These are phyloP conservation scores for Odontocerum albicorne DNA, from an alignment of 2,888 invertebrate genomes.

Conservation along the genomic window DNA sequence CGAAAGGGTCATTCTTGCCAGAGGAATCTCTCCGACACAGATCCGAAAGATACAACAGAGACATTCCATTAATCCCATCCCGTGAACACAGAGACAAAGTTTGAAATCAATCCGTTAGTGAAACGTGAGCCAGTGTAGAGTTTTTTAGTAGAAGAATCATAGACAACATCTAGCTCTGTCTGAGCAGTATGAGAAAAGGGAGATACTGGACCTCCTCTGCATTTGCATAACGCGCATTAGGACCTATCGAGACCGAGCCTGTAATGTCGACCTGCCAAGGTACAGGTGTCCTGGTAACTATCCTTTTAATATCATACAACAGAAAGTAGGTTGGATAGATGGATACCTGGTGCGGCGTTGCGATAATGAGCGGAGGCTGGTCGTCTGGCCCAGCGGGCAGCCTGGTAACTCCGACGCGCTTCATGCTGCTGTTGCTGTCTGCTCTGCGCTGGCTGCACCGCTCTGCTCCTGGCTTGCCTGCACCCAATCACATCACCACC, in stretches of 20 bases:
- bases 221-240: not conserved
- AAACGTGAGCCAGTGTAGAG: too few relatives aligned
- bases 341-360: constrained; percentile 44
- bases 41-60: too few relatives aligned
- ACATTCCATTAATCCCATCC: too few relatives aligned
- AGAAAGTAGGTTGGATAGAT: not conserved
- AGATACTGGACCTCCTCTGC: not conserved
- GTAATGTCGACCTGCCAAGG: not conserved
- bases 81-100: too few relatives aligned
- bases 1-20: too few relatives aligned
- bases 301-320: not conserved
- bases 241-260: not conserved
- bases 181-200: too few relatives aligned
- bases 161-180: too few relatives aligned
- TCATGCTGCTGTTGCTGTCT: constrained; percentile 47
- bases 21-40: too few relatives aligned
- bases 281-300: not conserved
- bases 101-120: too few relatives aligned
- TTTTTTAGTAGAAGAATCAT: too few relatives aligned
- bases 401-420: constrained; percentile 47
- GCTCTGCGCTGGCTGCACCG: too few relatives aligned
- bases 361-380: constrained; percentile 42
- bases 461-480: too few relatives aligned
- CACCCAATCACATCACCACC: constrained; percentile 19
- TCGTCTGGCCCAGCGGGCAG: constrained; percentile 46